Percentiles rank a stretch among this genome's conserved stretches.
phyloP scores from a whole-genome alignment of 2,888 invertebrate genomes.

The Pseudococcus jackbeardsleyi region DNA sequence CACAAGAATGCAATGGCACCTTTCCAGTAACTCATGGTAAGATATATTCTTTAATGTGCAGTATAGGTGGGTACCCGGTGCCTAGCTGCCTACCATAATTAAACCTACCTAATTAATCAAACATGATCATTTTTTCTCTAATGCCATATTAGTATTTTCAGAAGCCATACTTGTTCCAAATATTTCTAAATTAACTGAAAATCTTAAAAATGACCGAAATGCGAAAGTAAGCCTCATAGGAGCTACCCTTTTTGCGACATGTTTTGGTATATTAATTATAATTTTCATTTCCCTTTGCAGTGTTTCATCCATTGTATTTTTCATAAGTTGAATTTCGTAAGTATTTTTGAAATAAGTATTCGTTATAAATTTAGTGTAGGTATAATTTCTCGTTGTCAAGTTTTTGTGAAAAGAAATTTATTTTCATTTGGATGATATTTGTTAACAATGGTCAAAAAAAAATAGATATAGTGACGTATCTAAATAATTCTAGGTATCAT shows the following conservation, averaged over 20 bases:
- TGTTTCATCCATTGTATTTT: slow-evolving; percentile 55
- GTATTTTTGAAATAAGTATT: neutral
- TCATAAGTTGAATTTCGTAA: slow-evolving; percentile 56
- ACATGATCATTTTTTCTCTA: neutral
- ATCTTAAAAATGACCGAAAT: slow-evolving; percentile 43
- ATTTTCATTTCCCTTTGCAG: slow-evolving; percentile 48
- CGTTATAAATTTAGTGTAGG: neutral
- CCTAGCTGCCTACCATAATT: neutral
- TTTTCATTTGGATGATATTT: too few species aligned
- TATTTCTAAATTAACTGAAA: slow-evolving; percentile 4
- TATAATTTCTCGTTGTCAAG: neutral
- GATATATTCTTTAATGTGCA: neutral
- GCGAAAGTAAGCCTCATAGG: slow-evolving; percentile 35
- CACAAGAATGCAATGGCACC: slow-evolving; percentile 37
- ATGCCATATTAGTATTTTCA: neutral
- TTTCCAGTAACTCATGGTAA: slow-evolving; percentile 38
- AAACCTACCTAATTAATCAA: too few species aligned
- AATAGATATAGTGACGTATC: too few species aligned
- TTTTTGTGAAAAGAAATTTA: too few species aligned
- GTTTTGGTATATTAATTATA: neutral
- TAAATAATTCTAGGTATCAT: too few species aligned
- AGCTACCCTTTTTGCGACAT: neutral
- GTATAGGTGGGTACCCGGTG: neutral
- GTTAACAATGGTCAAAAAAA: too few species aligned
- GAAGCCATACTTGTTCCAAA: neutral